These are phyloP conservation scores for Tupiocoris notatus DNA, from an alignment of 2,888 invertebrate genomes.

Conservation along the genomic window DNA sequence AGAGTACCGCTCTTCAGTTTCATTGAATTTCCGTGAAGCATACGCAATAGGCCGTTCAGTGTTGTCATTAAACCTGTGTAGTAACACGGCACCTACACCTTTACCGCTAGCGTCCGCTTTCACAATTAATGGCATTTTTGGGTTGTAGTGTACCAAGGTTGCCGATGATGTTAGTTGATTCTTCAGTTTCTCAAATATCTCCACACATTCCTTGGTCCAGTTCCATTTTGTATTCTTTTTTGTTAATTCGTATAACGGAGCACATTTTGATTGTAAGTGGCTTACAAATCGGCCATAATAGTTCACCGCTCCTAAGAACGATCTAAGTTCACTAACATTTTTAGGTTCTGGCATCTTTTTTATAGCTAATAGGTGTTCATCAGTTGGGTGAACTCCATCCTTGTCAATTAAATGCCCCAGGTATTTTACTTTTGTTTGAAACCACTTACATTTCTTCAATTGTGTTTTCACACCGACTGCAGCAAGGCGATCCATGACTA, in stretches of 20 bases:
- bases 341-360: slow-evolving; percentile 25
- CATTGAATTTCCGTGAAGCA: too few relatives aligned
- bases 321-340: slow-evolving; percentile 31
- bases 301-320: slow-evolving; percentile 42
- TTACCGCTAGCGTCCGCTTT: too few relatives aligned
- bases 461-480: neutral
- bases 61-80: too few relatives aligned
- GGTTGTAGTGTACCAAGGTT: slow-evolving; percentile 19
- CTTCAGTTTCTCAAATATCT: slow-evolving; percentile 33
- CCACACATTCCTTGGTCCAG: slow-evolving; percentile 27
- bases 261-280: slow-evolving; percentile 18
- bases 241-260: slow-evolving; percentile 31
- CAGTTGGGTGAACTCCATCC: slow-evolving; percentile 8
- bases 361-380: slow-evolving; percentile 16
- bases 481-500: neutral
- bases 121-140: slow-evolving; percentile 8
- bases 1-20: too few relatives aligned
- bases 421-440: neutral
- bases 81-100: too few relatives aligned
- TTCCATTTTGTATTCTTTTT: slow-evolving; percentile 30
- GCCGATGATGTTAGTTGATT: neutral
- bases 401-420: slow-evolving; percentile 20
- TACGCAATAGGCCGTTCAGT: too few relatives aligned
- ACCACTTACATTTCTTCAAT: slow-evolving; percentile 12
- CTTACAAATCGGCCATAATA: slow-evolving; percentile 42